These are phyloP conservation scores for Lasioglossum leucozonium DNA, from an alignment of 2,888 invertebrate species.

Conservation along the genomic window DNA sequence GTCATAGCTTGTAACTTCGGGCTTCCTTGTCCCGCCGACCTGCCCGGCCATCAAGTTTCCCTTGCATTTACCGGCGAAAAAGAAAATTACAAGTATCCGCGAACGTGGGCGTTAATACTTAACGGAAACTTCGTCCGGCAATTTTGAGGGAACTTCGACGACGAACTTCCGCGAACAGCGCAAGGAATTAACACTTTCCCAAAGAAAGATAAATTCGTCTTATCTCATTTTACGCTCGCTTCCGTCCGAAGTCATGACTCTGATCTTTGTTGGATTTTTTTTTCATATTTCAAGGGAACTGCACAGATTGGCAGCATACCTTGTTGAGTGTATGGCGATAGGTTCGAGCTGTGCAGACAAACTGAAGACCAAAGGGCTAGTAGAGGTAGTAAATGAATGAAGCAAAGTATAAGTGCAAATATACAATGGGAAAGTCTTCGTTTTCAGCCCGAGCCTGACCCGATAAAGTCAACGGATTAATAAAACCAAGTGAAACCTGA, in stretches of 20 bases:
- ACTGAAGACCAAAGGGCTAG: no score
- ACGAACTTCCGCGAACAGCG: background rate
- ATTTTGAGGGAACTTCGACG: background rate
- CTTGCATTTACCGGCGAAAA: background rate
- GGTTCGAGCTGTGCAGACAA: no score
- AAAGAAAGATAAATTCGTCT: background rate
- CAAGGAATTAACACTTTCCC: background rate
- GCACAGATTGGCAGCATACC: no score
- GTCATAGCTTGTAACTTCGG: conserved; percentile 13
- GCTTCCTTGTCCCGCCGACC: background rate
- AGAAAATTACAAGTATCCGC: conserved; percentile 1
- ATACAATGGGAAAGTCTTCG: no score
- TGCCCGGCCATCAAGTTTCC: background rate
- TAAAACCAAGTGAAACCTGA: background rate
- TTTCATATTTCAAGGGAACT: background rate
- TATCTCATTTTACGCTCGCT: background rate
- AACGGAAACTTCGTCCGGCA: background rate
- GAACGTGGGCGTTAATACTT: background rate
- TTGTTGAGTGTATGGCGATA: no score
- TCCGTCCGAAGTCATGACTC: background rate
- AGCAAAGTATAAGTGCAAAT: no score
- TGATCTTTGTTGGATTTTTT: background rate
- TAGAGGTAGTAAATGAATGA: no score
- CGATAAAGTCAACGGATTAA: background rate
- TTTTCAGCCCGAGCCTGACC: no score